Evolutionary conservation across 2,113 vertebrate species (phyloP).

Genomic region (Epinephelus fuscoguttatus): DNA sequence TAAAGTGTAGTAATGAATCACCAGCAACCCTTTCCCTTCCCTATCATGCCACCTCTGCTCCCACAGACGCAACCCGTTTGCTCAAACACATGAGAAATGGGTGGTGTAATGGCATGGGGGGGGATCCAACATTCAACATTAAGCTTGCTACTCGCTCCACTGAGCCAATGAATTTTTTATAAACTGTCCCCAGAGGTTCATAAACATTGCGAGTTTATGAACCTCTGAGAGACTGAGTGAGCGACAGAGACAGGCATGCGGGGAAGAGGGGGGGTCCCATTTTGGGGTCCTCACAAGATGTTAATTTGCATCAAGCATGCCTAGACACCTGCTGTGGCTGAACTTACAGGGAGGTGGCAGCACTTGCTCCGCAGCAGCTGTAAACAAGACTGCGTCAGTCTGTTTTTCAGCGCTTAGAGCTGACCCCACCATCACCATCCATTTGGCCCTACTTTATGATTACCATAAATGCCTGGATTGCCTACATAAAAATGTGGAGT

Average conservation of each 20-base stretch:
- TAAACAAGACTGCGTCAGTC: slow-evolving; percentile 80
- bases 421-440: slow-evolving; percentile 87
- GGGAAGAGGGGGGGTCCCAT: not conserved
- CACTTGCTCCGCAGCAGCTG: slow-evolving; percentile 82
- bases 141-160: slow-evolving; percentile 83
- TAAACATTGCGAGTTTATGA: slow-evolving; percentile 78
- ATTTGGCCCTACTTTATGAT: slow-evolving; percentile 89
- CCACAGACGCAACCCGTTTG: slow-evolving; percentile 8
- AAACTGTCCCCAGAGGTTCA: slow-evolving; percentile 89
- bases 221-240: slow-evolving; percentile 30
- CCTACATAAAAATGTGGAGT: slow-evolving; percentile 86
- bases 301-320: slow-evolving; percentile 83
- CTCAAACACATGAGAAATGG: slow-evolving; percentile 63
- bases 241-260: slow-evolving; percentile 51
- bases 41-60: slow-evolving; percentile 38
- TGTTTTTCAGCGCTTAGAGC: slow-evolving; percentile 79
- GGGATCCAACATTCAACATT: slow-evolving; percentile 76
- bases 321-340: slow-evolving; percentile 80
- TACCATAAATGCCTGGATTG: slow-evolving; percentile 90
- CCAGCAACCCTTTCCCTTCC: slow-evolving; percentile 13
- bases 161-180: slow-evolving; percentile 92
- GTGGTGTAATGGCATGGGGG: slow-evolving; percentile 39
- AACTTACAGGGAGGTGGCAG: slow-evolving; percentile 80
- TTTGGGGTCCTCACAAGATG: slow-evolving; percentile 63
- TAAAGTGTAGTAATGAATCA: slow-evolving; percentile 70